Conservation (phyloP, 2,888 invertebrate genomes). For the Cantharis rufa region DNA sequence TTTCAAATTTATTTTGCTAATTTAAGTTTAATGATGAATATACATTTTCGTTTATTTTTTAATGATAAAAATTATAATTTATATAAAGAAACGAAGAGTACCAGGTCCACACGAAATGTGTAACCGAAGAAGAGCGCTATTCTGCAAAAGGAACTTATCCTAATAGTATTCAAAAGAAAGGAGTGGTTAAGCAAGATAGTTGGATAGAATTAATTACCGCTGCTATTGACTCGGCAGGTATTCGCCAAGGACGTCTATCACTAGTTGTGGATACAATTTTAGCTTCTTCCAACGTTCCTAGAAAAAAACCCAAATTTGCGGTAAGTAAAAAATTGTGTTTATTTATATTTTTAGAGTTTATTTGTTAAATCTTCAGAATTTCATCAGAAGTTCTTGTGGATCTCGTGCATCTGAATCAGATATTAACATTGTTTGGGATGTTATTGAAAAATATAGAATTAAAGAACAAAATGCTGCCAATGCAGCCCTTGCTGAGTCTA, state of each 20-base stretch:
- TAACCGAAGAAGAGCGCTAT: conserved; percentile 86
- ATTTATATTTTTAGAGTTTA: background rate
- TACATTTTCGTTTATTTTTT: no score
- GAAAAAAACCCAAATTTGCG: conserved; percentile 22
- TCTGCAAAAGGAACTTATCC: conserved; percentile 78
- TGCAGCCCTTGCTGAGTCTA: background rate
- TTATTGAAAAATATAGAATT: conserved; percentile 51
- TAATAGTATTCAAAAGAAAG: conserved; percentile 75
- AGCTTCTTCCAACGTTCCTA: conserved; percentile 15
- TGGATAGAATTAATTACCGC: conserved; percentile 78
- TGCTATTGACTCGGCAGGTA: conserved; percentile 63
- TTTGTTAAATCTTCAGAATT: conserved; percentile 58
- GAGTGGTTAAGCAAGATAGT: conserved; percentile 82
- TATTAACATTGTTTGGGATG: conserved; percentile 71
- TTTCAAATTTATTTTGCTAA: background rate
- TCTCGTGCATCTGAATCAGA: conserved; percentile 61
- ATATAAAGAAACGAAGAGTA: conserved; percentile 71
- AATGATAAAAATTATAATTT: background rate
- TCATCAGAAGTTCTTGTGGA: conserved; percentile 66
- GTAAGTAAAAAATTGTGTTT: conserved; percentile 12
- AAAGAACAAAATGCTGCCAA: conserved; percentile 2
- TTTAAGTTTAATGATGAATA: no score
- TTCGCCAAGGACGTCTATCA: conserved; percentile 57
- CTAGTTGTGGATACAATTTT: conserved; percentile 6
- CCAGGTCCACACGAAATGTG: conserved; percentile 79